A percentile compares a stretch with the other conserved stretches of the same genome.
These are phyloP conservation scores for Lophochroa leadbeateri DNA, from an alignment of 2,113 vertebrate genomes.

Conservation along the genomic window DNA sequence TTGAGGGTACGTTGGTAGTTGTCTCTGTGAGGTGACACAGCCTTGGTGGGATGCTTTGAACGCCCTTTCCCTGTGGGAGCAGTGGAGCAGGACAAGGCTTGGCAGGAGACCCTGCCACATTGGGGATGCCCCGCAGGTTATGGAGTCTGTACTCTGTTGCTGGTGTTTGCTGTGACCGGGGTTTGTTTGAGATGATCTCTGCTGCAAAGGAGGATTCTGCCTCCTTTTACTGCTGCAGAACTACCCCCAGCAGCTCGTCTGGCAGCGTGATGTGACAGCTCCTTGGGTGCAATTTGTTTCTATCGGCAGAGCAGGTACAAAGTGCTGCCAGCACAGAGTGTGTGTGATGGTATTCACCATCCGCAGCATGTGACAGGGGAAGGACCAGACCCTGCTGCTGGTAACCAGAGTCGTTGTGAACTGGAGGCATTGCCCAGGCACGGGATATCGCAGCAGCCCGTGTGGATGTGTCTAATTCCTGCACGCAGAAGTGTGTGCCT, in stretches of 20 bases:
- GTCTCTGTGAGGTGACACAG: no score
- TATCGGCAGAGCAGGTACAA: neutral
- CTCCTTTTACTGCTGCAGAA: neutral
- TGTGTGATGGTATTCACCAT: fast-evolving
- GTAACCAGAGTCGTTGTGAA: fast-evolving
- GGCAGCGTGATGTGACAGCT: neutral
- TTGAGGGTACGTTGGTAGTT: fast-evolving
- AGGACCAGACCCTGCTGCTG: neutral
- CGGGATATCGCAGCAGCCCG: fast-evolving
- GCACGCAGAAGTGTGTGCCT: fast-evolving
- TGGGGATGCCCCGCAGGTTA: fast-evolving
- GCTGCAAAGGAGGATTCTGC: neutral
- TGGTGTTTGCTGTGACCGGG: neutral
- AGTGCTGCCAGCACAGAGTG: fast-evolving
- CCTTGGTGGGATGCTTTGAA: neutral
- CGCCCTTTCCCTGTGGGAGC: neutral
- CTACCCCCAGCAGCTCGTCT: fast-evolving
- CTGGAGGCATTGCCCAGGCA: fast-evolving
- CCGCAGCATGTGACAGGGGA: fast-evolving
- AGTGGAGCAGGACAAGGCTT: neutral
- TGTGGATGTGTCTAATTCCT: neutral
- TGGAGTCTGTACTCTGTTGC: neutral
- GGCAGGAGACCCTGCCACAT: neutral
- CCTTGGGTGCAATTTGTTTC: fast-evolving
- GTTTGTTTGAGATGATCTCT: neutral